Conservation (phyloP, 2,888 invertebrate species). For the Stenodera caucasica region DNA sequence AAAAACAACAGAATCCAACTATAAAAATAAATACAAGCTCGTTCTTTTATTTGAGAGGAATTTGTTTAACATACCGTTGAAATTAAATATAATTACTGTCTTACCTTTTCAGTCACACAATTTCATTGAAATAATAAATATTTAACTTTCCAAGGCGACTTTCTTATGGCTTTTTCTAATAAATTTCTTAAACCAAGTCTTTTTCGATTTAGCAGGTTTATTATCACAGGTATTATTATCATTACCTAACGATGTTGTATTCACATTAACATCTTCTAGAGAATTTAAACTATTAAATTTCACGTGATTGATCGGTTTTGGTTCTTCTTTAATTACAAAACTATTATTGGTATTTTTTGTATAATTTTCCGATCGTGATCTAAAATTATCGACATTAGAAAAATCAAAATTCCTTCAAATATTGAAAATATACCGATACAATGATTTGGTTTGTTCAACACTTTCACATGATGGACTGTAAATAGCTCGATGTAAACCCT, state of each 20-base stretch:
- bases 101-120: background rate
- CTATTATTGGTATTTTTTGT: background rate
- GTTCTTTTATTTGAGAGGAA: background rate
- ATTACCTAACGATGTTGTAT: constrained; percentile 33
- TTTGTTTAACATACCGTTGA: background rate
- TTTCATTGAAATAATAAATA: background rate
- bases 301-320: constrained; percentile 36
- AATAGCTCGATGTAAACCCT: constrained; percentile 59
- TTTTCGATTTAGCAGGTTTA: constrained; percentile 32
- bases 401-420: background rate
- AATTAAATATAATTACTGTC: background rate
- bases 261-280: constrained; percentile 28
- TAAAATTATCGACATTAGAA: background rate
- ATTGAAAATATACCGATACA: constrained; percentile 3
- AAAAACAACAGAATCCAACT: background rate
- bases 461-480: constrained; percentile 1
- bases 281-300: constrained; percentile 42
- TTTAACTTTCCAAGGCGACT: constrained; percentile 12
- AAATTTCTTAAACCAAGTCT: constrained; percentile 34
- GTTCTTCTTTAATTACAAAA: constrained; percentile 19
- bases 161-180: constrained; percentile 18
- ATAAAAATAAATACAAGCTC: constrained; percentile 5
- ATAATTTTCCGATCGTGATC: background rate
- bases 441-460: background rate
- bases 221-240: constrained; percentile 34